Evolutionary conservation across 64 coral and sea anemone species (phyloP).

Genomic region (Acropora yongei): DNA sequence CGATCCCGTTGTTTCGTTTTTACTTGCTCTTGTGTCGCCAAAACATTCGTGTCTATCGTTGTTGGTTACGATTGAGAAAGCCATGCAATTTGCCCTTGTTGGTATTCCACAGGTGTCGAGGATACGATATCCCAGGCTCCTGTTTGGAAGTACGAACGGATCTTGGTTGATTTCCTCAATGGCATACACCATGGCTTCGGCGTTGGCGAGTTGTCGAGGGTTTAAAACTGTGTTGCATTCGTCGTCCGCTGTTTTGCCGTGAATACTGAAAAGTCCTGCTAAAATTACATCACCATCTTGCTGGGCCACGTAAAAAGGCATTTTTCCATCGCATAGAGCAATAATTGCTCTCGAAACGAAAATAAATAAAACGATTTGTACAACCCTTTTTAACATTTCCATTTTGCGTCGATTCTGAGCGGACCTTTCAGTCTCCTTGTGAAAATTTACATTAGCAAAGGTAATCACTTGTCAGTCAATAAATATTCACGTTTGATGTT

Average conservation of each 20-base stretch:
- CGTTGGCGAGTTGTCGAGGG: constrained; percentile 26
- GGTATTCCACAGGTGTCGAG: constrained; percentile 59
- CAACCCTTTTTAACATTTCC: background rate
- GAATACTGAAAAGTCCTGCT: constrained; percentile 27
- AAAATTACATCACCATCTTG: constrained; percentile 41
- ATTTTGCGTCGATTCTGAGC: background rate
- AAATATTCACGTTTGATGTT: too few relatives aligned
- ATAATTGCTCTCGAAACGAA: background rate
- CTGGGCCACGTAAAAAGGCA: background rate
- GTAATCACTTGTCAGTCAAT: too few relatives aligned
- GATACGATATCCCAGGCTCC: constrained; percentile 67
- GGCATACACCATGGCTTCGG: constrained; percentile 68
- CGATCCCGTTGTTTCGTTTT: background rate
- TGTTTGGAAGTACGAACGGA: constrained; percentile 27
- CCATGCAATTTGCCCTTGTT: constrained; percentile 13
- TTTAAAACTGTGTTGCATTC: constrained; percentile 28
- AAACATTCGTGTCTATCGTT: background rate
- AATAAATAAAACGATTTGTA: background rate
- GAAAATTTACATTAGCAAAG: too few relatives aligned
- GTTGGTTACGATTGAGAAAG: constrained; percentile 40
- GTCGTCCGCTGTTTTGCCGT: constrained; percentile 32
- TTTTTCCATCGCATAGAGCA: background rate
- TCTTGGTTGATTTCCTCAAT: constrained; percentile 51
- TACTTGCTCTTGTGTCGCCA: background rate
- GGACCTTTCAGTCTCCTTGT: too few relatives aligned